Percentiles rank a stretch among this genome's conserved stretches.
These are phyloP conservation scores for Drosophila stalkeri DNA, from an alignment of 2,888 invertebrate genomes.

Conservation along the genomic window DNA sequence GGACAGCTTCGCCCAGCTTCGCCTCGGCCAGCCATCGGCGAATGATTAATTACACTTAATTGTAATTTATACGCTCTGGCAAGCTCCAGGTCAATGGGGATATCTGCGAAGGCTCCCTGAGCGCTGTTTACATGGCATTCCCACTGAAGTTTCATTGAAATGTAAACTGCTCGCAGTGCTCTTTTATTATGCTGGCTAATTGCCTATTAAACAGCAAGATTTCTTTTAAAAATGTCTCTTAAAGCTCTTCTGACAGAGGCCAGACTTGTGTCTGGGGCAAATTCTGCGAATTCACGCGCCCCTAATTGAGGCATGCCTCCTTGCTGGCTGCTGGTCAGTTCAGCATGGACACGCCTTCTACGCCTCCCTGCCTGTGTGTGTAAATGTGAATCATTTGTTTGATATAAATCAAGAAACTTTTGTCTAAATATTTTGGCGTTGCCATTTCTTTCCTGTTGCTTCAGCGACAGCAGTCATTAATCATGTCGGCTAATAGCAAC, in stretches of 20 bases:
- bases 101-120: constrained; percentile 13
- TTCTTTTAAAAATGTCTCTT: constrained; percentile 47
- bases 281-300: constrained; percentile 22
- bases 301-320: constrained; percentile 15
- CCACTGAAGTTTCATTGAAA: constrained; percentile 59
- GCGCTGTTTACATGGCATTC: constrained; percentile 24
- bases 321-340: constrained; percentile 66
- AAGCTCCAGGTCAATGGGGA: constrained; percentile 28
- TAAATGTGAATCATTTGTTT: constrained; percentile 29
- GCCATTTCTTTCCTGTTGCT: constrained; percentile 55
- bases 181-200: constrained; percentile 53
- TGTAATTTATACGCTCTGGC: constrained; percentile 69
- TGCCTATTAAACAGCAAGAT: constrained; percentile 62
- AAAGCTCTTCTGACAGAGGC: constrained; percentile 22
- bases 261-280: constrained; percentile 3
- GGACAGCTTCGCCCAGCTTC: not conserved
- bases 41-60: constrained; percentile 79
- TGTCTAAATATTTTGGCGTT: constrained; percentile 50
- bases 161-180: constrained; percentile 45
- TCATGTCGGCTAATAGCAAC: constrained; percentile 53
- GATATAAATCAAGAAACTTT: constrained; percentile 64
- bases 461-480: constrained; percentile 51
- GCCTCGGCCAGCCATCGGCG: constrained; percentile 22
- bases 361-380: not conserved
- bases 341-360: constrained; percentile 12